Conservation (phyloP, 2,797 vertebrate genomes). For the Lycodopsis pacificus region DNA sequence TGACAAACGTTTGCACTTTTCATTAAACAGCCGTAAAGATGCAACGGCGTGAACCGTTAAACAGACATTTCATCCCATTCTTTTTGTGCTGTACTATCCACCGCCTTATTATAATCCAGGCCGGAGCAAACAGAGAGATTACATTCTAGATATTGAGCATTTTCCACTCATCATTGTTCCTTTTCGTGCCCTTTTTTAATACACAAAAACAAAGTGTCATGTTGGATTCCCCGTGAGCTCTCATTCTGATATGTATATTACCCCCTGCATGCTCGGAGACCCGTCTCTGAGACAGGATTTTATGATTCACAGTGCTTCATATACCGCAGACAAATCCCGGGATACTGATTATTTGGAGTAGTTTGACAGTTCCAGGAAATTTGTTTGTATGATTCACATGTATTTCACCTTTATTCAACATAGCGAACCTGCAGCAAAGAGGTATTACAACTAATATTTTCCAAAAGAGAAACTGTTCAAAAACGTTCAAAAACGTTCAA, state of each 20-base stretch:
- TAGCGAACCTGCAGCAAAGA: constrained; percentile 30
- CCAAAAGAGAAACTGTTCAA: constrained; percentile 25
- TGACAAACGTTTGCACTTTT: background rate
- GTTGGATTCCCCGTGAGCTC: background rate
- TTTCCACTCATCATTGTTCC: background rate
- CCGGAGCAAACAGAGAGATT: background rate
- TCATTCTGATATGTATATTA: background rate
- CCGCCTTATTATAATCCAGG: background rate
- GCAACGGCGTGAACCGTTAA: background rate
- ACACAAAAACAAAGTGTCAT: background rate
- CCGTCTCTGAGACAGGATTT: background rate
- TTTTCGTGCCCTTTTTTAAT: background rate
- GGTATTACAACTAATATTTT: constrained; percentile 25
- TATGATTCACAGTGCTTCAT: background rate
- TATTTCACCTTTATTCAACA: constrained; percentile 27
- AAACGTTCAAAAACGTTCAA: constrained; percentile 44
- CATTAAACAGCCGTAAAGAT: background rate
- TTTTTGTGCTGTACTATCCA: background rate
- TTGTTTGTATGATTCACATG: constrained; percentile 10
- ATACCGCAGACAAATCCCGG: constrained; percentile 14
- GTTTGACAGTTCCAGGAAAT: constrained; percentile 22
- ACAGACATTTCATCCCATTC: background rate
- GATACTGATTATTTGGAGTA: background rate
- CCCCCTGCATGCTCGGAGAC: background rate
- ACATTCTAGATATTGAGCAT: background rate